phyloP scores from a whole-genome alignment of 2,113 vertebrate genomes.

The Abramis brama region DNA sequence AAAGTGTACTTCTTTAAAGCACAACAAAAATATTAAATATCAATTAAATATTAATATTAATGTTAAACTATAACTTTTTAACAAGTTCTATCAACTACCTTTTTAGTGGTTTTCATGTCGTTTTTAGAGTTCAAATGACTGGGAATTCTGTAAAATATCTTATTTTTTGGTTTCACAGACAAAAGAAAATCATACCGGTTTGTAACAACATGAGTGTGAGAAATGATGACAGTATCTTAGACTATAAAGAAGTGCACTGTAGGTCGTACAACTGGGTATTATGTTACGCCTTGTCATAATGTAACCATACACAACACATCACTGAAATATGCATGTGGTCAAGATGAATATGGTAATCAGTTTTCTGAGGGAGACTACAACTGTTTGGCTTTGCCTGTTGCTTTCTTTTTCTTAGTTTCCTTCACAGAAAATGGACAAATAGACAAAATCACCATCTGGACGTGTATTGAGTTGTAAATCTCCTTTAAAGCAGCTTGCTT shows the following conservation, averaged over 20 bases:
- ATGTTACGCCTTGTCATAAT: not conserved
- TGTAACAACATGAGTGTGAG: not conserved
- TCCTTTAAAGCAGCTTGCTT: slow-evolving; percentile 54
- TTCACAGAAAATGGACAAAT: not conserved
- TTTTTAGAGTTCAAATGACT: not conserved
- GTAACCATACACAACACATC: not conserved
- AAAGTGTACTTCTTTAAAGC: too few relatives aligned
- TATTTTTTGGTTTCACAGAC: not conserved
- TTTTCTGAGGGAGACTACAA: not conserved
- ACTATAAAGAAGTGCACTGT: not conserved
- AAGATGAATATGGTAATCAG: not conserved
- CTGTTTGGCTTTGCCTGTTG: not conserved
- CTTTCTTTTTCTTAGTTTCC: not conserved
- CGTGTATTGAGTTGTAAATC: slow-evolving; percentile 46
- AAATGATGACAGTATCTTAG: not conserved
- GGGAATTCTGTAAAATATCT: not conserved
- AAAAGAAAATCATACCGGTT: not conserved
- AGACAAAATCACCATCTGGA: slow-evolving; percentile 50
- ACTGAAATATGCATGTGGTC: not conserved
- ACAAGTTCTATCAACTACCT: not conserved
- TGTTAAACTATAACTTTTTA: too few relatives aligned
- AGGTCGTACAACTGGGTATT: not conserved
- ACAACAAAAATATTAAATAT: too few relatives aligned
- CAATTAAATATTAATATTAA: too few relatives aligned
- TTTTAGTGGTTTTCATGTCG: not conserved